Evolutionary conservation across 2,888 invertebrate genomes (phyloP).

Genomic region (Hirtodrosophila trivittata): DNA sequence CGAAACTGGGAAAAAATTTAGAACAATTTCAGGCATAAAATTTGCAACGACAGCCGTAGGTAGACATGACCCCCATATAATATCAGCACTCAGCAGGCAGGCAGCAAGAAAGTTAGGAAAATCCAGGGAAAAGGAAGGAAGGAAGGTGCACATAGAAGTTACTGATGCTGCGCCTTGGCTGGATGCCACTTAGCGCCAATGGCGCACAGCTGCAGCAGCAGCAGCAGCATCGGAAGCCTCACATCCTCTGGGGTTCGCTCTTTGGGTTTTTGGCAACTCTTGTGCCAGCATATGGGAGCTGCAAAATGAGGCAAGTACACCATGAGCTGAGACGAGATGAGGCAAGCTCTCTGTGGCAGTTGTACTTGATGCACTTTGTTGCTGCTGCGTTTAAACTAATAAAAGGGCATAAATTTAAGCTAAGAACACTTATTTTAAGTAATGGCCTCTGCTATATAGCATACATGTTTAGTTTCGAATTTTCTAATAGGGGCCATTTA

Average conservation of each 20-base stretch:
- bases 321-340: constrained; percentile 9
- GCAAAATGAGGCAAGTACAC: constrained; percentile 53
- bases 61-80: constrained; percentile 32
- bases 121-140: not conserved
- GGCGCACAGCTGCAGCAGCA: constrained; percentile 46
- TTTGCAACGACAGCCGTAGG: constrained; percentile 65
- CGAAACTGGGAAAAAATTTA: constrained; percentile 49
- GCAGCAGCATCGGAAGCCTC: constrained; percentile 9
- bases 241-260: constrained; percentile 30
- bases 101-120: constrained; percentile 3
- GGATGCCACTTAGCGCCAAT: constrained; percentile 66
- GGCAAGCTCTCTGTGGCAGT: constrained; percentile 14
- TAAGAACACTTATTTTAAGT: constrained; percentile 2
- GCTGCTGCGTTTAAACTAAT: not conserved
- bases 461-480: constrained; percentile 14
- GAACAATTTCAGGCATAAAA: constrained; percentile 70
- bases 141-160: constrained; percentile 24
- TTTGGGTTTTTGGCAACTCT: constrained; percentile 47
- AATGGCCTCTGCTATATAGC: constrained; percentile 2
- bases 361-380: constrained; percentile 4
- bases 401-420: constrained; percentile 14
- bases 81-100: constrained; percentile 46
- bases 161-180: constrained; percentile 59
- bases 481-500: constrained; percentile 20
- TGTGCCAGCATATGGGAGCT: constrained; percentile 44